phyloP scores from a whole-genome alignment of 2,113 vertebrate genomes.

The Erythrocercus mccallii region DNA sequence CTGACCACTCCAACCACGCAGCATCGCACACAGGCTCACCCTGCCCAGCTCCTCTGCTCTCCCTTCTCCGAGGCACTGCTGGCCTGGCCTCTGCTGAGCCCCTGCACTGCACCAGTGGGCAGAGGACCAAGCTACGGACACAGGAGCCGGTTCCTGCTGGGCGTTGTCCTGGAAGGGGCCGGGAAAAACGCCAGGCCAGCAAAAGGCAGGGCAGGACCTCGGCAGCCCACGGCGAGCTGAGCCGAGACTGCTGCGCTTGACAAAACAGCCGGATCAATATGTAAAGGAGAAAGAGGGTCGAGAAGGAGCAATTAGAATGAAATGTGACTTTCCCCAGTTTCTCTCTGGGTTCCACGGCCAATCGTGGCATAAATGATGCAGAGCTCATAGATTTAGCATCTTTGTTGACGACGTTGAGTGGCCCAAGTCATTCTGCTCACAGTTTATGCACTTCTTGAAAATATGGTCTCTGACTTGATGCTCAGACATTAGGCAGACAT shows the following conservation, averaged over 20 bases:
- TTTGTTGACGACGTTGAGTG: neutral
- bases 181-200: slow-evolving; percentile 12
- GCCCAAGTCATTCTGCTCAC: neutral
- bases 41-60: neutral
- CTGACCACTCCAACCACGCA: rapidly evolving
- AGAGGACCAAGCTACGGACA: neutral
- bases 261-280: neutral
- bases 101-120: neutral
- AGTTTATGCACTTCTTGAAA: neutral
- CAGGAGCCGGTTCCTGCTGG: neutral
- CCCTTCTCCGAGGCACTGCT: rapidly evolving
- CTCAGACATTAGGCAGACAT: slow-evolving; percentile 53
- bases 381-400: neutral
- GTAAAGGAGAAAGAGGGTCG: slow-evolving; percentile 21
- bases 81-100: neutral
- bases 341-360: neutral
- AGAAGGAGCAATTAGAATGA: neutral
- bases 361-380: neutral
- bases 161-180: neutral
- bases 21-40: neutral
- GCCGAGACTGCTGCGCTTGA: neutral
- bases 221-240: neutral
- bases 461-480: slow-evolving; percentile 18
- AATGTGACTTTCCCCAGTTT: neutral
- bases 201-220: slow-evolving; percentile 31